Evolutionary conservation across 2,888 invertebrate genomes (phyloP).

Genomic region (Agonopterix subpropinquella): DNA sequence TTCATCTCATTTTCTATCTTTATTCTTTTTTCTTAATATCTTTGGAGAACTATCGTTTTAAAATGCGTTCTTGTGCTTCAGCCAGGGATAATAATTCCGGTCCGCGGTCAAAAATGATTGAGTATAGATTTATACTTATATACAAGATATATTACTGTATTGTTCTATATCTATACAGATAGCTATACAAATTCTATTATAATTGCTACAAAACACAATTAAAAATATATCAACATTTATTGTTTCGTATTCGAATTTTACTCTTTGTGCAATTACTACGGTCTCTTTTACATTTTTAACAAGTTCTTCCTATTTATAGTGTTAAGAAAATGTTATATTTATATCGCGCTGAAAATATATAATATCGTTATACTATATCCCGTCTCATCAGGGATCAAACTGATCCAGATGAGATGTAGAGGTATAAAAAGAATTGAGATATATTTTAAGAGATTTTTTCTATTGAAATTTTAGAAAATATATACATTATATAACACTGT

Average conservation of each 20-base stretch:
- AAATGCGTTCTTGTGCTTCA: too few species aligned
- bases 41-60: too few species aligned
- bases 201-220: conserved; percentile 10
- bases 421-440: conserved; percentile 49
- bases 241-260: conserved; percentile 42
- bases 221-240: conserved; percentile 28
- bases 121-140: neutral
- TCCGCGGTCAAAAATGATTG: too few species aligned
- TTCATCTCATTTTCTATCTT: too few species aligned
- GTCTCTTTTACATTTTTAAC: conserved; percentile 55
- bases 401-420: conserved; percentile 24
- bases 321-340: conserved; percentile 61
- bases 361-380: conserved; percentile 41
- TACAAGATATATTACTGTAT: neutral
- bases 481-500: conserved; percentile 49
- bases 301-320: conserved; percentile 67
- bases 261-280: conserved; percentile 66
- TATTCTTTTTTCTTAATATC: too few species aligned
- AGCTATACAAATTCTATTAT: conserved; percentile 1
- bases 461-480: conserved; percentile 58
- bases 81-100: too few species aligned
- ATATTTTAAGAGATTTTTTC: conserved; percentile 74
- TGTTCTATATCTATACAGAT: neutral
- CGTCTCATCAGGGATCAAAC: conserved; percentile 28
- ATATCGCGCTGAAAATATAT: conserved; percentile 42